Conservation (phyloP, 1,140 invertebrate species). For the Lepidotrigona ventralis region DNA sequence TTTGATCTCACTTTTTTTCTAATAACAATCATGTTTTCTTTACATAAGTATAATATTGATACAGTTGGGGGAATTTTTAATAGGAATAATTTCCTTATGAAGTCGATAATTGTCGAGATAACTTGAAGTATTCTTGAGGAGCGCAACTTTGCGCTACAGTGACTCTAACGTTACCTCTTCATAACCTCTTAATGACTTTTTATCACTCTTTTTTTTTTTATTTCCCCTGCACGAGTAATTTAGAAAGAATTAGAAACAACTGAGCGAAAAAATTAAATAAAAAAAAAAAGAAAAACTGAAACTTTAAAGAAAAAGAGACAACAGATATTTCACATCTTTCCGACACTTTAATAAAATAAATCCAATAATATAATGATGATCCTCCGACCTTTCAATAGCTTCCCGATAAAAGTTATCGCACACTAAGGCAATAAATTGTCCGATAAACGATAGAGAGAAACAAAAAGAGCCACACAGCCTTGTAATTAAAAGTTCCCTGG, state of each 20-base stretch:
- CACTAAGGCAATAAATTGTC: not conserved
- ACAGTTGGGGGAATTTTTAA: too few species aligned
- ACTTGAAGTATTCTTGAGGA: not conserved
- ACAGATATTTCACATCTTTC: not conserved
- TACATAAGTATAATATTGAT: not conserved
- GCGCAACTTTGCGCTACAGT: not conserved
- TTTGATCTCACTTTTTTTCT: not conserved
- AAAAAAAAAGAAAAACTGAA: too few species aligned
- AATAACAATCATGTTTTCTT: not conserved
- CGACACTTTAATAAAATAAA: not conserved
- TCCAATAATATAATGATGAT: not conserved
- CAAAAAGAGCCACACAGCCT: not conserved
- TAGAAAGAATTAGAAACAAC: not conserved
- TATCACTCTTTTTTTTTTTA: too few species aligned
- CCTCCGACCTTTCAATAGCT: not conserved
- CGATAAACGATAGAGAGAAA: not conserved
- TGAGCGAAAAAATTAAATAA: too few species aligned
- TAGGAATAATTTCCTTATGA: not conserved
- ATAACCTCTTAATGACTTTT: not conserved
- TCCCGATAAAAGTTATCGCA: not conserved
- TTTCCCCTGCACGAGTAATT: not conserved
- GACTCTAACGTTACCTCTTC: not conserved
- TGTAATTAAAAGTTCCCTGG: constrained; percentile 37
- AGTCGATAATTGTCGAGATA: not conserved
- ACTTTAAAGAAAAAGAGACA: not conserved